These are phyloP conservation scores for Caenorhabditis sp. DNA, from an alignment of 2,888 invertebrate species.

Conservation along the genomic window DNA sequence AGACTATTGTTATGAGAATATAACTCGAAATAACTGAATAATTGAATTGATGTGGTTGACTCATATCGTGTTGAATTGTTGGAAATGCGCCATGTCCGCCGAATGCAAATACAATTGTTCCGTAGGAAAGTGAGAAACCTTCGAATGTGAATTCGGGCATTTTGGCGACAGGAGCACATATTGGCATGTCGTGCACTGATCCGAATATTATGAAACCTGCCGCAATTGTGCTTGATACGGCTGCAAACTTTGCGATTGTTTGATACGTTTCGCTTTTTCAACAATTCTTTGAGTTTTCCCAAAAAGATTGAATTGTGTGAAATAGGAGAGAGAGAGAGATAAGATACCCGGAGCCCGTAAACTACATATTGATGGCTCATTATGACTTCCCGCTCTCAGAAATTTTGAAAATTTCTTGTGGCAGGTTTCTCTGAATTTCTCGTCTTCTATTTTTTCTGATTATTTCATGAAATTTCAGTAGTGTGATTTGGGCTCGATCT, in stretches of 20 bases:
- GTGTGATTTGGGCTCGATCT: too few species aligned
- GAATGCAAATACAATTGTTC: constrained; percentile 71
- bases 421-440: too few species aligned
- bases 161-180: constrained; percentile 17
- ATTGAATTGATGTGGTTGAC: constrained; percentile 72
- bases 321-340: too few species aligned
- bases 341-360: too few species aligned
- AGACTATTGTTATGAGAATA: constrained; percentile 45
- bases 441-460: too few species aligned
- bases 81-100: constrained; percentile 80
- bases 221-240: constrained; percentile 29
- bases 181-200: constrained; percentile 20
- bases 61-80: constrained; percentile 90
- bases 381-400: too few species aligned
- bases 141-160: constrained; percentile 75
- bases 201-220: constrained; percentile 38
- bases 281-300: constrained; percentile 11
- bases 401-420: too few species aligned
- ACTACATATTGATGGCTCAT: too few species aligned
- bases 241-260: constrained; percentile 5
- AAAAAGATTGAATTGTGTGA: not conserved
- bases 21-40: constrained; percentile 43
- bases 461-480: too few species aligned
- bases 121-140: constrained; percentile 79
- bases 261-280: constrained; percentile 9